These are phyloP conservation scores for Otolemur garnettii DNA, from an alignment of 2,113 vertebrate species.

Conservation along the genomic window DNA sequence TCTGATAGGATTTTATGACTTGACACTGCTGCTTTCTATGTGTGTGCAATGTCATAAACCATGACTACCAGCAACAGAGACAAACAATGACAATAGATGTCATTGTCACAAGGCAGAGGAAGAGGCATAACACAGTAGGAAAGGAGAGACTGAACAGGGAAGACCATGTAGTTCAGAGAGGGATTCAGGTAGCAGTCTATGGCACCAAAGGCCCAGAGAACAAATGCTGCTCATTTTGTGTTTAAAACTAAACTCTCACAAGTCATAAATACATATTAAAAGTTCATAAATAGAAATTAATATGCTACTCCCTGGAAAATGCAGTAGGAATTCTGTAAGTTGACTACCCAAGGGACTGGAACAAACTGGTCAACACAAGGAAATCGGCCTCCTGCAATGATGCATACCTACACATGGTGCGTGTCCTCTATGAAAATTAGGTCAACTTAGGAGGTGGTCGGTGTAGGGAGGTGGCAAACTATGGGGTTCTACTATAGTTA, in stretches of 20 bases:
- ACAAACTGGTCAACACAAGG: no score
- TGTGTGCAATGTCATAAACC: neutral
- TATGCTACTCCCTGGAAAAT: neutral
- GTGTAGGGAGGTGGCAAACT: no score
- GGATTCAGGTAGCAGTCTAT: neutral
- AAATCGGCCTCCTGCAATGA: no score
- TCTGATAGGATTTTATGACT: neutral
- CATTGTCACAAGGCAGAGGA: neutral
- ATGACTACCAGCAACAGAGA: neutral
- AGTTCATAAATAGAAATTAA: neutral
- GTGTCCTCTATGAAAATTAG: no score
- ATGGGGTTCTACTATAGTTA: neutral
- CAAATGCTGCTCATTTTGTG: neutral
- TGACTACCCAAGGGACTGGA: no score
- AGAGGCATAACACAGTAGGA: neutral
- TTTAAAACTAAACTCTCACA: neutral
- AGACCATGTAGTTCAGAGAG: neutral
- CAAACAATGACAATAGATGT: neutral
- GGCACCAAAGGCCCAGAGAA: neutral
- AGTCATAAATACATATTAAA: constrained; percentile 6
- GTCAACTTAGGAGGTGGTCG: no score
- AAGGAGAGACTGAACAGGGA: neutral
- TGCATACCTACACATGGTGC: no score
- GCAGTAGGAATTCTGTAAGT: no score
- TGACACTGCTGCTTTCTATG: neutral